Percentiles rank a stretch among this genome's conserved stretches.
Conservation (phyloP, 1,140 invertebrate species). For the Drosophila nikananu region DNA sequence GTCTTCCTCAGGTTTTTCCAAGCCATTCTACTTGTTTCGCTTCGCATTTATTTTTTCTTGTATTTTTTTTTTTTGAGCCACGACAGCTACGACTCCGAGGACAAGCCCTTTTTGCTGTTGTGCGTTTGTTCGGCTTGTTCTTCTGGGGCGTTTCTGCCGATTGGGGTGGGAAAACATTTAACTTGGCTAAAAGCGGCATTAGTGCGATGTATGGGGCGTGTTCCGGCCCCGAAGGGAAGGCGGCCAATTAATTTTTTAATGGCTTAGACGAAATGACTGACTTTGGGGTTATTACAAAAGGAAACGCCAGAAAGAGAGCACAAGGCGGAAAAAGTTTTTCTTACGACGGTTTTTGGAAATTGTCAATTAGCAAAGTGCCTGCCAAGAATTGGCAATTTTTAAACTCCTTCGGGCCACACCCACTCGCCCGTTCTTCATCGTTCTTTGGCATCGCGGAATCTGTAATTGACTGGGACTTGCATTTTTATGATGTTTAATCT, state of each 20-base stretch:
- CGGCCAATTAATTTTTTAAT: constrained; percentile 82
- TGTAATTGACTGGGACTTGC: constrained; percentile 69
- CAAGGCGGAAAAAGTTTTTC: constrained; percentile 44
- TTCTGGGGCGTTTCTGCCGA: constrained; percentile 23
- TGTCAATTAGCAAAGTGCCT: constrained; percentile 80
- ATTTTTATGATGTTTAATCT: constrained; percentile 82
- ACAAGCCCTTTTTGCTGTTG: constrained; percentile 68
- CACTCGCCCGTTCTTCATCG: too few relatives aligned
- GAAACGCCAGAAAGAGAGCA: constrained; percentile 20
- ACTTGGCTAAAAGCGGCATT: constrained; percentile 71
- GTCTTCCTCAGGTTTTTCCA: constrained; percentile 35
- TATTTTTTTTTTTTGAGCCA: constrained; percentile 43
- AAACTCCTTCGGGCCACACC: constrained; percentile 34
- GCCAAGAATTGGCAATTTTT: constrained; percentile 60
- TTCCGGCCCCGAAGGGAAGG: constrained; percentile 48
- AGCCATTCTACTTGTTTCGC: constrained; percentile 34
- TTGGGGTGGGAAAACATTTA: constrained; percentile 68
- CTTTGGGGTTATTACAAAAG: constrained; percentile 70
- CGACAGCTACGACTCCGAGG: constrained; percentile 41
- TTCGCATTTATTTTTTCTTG: constrained; percentile 22
- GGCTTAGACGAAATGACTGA: constrained; percentile 79
- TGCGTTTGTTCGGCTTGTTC: constrained; percentile 33
- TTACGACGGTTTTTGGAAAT: constrained; percentile 59
- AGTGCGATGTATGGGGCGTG: constrained; percentile 78
- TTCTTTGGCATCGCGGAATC: constrained; percentile 15